phyloP scores from a whole-genome alignment of 2,113 vertebrate genomes.

The Nothocercus nigrocapillus region DNA sequence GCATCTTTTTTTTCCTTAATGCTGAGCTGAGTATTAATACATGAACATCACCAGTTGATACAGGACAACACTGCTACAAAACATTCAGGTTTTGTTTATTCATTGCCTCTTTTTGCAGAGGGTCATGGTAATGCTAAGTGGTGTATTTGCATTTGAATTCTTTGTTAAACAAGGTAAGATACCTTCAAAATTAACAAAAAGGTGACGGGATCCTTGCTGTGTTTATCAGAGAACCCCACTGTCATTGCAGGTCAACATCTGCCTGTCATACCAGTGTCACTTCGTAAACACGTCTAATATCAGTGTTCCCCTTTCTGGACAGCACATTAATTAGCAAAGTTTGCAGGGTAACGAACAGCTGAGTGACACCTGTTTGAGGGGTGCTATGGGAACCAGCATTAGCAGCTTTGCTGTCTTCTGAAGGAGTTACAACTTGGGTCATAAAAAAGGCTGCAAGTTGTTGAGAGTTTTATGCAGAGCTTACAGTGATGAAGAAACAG shows the following conservation, averaged over 20 bases:
- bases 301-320: background rate
- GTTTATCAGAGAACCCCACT: background rate
- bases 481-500: background rate
- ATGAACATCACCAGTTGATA: background rate
- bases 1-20: slow-evolving; percentile 40
- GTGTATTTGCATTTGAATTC: slow-evolving; percentile 46
- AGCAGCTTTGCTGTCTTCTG: background rate
- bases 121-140: slow-evolving; percentile 9
- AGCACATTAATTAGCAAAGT: background rate
- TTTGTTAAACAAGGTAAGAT: slow-evolving; percentile 50
- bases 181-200: slow-evolving; percentile 41
- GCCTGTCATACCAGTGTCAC: background rate
- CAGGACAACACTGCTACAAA: slow-evolving; percentile 6
- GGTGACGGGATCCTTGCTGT: background rate
- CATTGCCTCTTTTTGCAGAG: background rate
- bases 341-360: background rate
- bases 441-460: background rate
- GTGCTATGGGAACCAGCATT: background rate
- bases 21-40: slow-evolving; percentile 1
- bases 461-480: background rate
- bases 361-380: background rate
- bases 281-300: background rate
- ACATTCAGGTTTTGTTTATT: slow-evolving; percentile 1
- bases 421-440: background rate
- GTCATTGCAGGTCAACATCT: background rate